phyloP scores from a whole-genome alignment of 2,888 invertebrate species.

The Cynaeus angustus region DNA sequence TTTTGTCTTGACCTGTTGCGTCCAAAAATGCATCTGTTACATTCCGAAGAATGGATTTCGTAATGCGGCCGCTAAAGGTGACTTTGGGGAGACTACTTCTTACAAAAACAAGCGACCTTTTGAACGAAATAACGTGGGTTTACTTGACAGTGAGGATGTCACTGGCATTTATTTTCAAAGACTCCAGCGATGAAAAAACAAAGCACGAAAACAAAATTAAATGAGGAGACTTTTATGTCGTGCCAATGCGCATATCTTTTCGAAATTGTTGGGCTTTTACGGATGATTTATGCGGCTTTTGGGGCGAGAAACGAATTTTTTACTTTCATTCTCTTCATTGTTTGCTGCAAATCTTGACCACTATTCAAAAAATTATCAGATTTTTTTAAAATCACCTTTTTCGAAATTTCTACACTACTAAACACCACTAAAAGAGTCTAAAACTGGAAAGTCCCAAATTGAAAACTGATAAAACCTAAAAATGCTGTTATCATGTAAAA shows the following conservation, averaged over 20 bases:
- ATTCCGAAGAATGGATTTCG: slow-evolving; percentile 55
- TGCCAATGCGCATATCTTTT: slow-evolving; percentile 47
- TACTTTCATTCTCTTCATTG: no score
- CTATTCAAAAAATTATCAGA: no score
- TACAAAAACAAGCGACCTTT: slow-evolving; percentile 61
- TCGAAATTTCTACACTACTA: no score
- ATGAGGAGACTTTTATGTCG: slow-evolving; percentile 44
- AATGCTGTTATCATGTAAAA: no score
- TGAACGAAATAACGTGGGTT: slow-evolving; percentile 62
- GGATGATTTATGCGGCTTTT: no score
- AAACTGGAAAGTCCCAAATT: no score
- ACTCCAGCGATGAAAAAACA: slow-evolving; percentile 63
- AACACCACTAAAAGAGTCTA: no score
- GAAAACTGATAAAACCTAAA: no score
- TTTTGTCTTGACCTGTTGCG: slow-evolving; percentile 19
- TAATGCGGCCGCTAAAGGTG: slow-evolving; percentile 59
- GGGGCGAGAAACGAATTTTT: no score
- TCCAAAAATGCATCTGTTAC: slow-evolving; percentile 12
- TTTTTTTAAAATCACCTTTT: no score
- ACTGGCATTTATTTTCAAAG: slow-evolving; percentile 62
- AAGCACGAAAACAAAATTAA: slow-evolving; percentile 58
- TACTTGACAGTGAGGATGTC: slow-evolving; percentile 63
- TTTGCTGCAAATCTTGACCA: no score
- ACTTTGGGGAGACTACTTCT: slow-evolving; percentile 59
- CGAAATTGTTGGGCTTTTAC: no score